These are phyloP conservation scores for Drosophila trichaetosa DNA, from an alignment of 2,888 invertebrate genomes.

Conservation along the genomic window DNA sequence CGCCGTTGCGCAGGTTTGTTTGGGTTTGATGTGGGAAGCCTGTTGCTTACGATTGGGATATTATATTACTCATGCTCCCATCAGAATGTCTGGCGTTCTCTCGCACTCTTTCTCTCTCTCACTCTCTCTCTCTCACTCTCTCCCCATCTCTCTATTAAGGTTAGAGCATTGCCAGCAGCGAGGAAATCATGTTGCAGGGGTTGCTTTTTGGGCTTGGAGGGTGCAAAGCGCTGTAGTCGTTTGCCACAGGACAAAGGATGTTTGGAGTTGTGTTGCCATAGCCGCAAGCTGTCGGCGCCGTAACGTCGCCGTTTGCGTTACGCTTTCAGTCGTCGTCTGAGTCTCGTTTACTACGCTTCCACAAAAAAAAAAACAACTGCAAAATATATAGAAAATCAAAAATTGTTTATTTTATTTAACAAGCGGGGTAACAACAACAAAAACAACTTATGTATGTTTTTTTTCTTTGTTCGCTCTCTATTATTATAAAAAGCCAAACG, in stretches of 20 bases:
- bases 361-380: constrained; percentile 28
- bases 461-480: constrained; percentile 1
- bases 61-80: constrained; percentile 50
- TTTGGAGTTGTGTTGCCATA: constrained; percentile 55
- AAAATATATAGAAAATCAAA: constrained; percentile 8
- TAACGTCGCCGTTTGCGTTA: constrained; percentile 60
- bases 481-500: constrained; percentile 44
- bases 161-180: constrained; percentile 59
- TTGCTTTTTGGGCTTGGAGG: constrained; percentile 56
- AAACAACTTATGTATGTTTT: constrained; percentile 15
- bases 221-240: constrained; percentile 36
- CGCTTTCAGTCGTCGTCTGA: constrained; percentile 63
- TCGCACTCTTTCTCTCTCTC: constrained; percentile 2
- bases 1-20: constrained; percentile 59
- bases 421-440: constrained; percentile 44
- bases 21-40: constrained; percentile 75
- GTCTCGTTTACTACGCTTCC: constrained; percentile 67
- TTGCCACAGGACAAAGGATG: constrained; percentile 56
- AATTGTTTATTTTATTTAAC: constrained; percentile 59
- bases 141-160: neutral
- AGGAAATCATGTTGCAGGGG: constrained; percentile 49
- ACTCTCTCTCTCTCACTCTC: neutral
- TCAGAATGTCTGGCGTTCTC: constrained; percentile 29
- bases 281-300: constrained; percentile 73
- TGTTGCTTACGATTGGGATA: constrained; percentile 60